Evolutionary conservation across 2,113 vertebrate species (phyloP), one percentile per base, ranked within the genome.

Genomic region (Haplochromis burtoni): DNA sequence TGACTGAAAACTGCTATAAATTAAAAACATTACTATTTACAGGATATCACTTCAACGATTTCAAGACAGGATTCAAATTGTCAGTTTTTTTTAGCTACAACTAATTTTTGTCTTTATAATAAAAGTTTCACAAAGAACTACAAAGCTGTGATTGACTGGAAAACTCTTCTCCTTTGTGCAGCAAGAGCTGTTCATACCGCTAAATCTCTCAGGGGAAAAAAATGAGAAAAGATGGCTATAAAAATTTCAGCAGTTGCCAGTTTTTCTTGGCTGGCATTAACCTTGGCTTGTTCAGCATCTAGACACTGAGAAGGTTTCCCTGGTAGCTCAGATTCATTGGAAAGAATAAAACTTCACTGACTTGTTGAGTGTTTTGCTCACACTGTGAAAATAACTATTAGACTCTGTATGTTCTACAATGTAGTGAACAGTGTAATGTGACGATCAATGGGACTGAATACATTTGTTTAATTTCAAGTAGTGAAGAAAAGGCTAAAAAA

Each of bases 31-130:
- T 2, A 6, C 38, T 42, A 21, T 71, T 9, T 71, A 71, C 14
- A 42, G 0, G 1, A 71, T 71, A 0, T 71, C 35, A 21, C 7
- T 71, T 24, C 12, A 42, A 42, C 0, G 0, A 42, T 71, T 71
- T 71, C n/a, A 66, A 8, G 17, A 66, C 4, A 21, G 35, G 11
- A 68, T 71, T 63, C 2, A 19, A 11, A 21, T 11, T 21, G 31
- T 40, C 35, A 14, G 2, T 21, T 40, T 10, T 10, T 71, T 24
- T 47, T 49, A 19, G 10, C 4, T 12, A 49, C 71, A 12, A 11
- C 26, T 2, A 11, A 78, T 19, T 49, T 47, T 78, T 31, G 0
- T 78, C 3, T 78, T 31, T 78, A 31, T 3, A 49, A 49, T 6
- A 49, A 31, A 49, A 31, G 42, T 31, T 78, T 12, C 21, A 17